Evolutionary conservation across 2,797 vertebrate genomes (phyloP).

Genomic region (Gastrophryne carolinensis): DNA sequence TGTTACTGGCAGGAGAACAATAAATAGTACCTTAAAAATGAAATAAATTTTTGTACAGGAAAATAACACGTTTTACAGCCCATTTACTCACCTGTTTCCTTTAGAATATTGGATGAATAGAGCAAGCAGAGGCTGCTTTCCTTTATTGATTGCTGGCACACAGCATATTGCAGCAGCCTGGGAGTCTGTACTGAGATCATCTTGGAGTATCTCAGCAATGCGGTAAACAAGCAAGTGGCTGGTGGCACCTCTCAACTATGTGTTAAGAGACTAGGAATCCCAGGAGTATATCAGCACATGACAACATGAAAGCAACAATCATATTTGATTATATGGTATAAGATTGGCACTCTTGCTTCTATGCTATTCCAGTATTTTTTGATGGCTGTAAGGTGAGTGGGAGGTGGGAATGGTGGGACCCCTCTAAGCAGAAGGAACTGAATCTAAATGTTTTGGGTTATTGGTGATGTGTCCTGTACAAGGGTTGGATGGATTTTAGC

Average conservation of each 20-base stretch:
- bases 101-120: neutral
- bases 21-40: neutral
- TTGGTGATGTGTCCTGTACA: too few relatives aligned
- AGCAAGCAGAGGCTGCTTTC: neutral
- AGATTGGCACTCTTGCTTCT: neutral
- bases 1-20: neutral
- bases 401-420: too few relatives aligned
- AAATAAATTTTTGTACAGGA: neutral
- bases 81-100: neutral
- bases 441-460: too few relatives aligned
- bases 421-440: too few relatives aligned
- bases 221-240: neutral
- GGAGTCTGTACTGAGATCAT: slow-evolving; percentile 20
- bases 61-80: neutral
- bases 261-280: slow-evolving; percentile 14
- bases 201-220: slow-evolving; percentile 1
- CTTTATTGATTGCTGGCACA: slow-evolving; percentile 35
- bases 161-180: slow-evolving; percentile 18
- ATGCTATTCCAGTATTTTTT: too few relatives aligned
- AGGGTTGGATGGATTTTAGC: too few relatives aligned
- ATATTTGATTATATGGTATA: slow-evolving; percentile 8
- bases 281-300: neutral
- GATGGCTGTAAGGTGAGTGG: too few relatives aligned
- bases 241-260: neutral
- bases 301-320: neutral